Evolutionary conservation across 2,888 invertebrate species (phyloP), one percentile per base, ranked within the genome.

Genomic region (Trisateles emortualis): DNA sequence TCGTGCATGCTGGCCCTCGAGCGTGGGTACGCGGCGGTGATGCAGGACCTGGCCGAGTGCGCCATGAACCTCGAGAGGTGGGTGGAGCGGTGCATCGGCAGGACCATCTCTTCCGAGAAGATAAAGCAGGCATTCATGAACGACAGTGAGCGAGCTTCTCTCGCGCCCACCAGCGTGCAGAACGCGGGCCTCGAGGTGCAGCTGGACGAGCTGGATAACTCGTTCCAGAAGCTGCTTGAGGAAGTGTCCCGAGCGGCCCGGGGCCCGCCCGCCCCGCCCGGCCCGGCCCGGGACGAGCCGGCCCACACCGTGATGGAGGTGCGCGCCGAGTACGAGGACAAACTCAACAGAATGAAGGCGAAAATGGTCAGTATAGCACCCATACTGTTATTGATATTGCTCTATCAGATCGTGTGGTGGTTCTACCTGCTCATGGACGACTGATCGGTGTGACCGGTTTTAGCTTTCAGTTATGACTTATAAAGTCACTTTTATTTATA

Each of bases 301-400:
- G 76, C 84, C 0, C 62, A 79, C 39, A 88, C 90, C 0, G 80
- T 94, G 36, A 88, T 91, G 79, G 94, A 95, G 51, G 89, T 95
- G 3, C 91, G 94, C 49, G 90, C 89, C 14, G 96, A 96, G 74
- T 95, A 96, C 77, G 96, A 96, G 73, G 94, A 94, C 64, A 97
- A 96, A 87, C 87, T 97, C 74, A 96, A 95, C 75, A 94, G 95
- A 83, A 95, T 97, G 94, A 97, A 97, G 82, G 93, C 94, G 44
- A 96, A 96, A 94, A 96, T 97, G 96, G 96, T 96, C 92, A 94
- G 95, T 94, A 88, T 88, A 61, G 72, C 85, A 74, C 92, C 93
- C 62, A 51, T 91, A 77, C 81, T 92, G 84, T 81, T 86, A 60
- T 84, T 93, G 79, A 84, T 93, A 79, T 79, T 93, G 72, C 76